phyloP scores from a whole-genome alignment of 2,888 invertebrate genomes.

The Pelosia muscerda region DNA sequence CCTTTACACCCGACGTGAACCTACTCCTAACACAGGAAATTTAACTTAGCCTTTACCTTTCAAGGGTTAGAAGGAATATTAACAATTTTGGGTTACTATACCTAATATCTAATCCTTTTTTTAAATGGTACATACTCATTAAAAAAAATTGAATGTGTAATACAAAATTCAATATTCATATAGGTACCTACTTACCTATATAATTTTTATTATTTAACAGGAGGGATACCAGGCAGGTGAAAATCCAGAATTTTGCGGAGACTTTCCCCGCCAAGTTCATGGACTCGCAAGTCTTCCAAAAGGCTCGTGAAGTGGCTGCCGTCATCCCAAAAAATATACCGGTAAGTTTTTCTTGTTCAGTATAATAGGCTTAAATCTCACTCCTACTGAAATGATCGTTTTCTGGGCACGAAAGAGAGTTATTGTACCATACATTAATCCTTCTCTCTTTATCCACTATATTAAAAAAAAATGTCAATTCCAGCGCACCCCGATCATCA shows the following conservation, averaged over 20 bases:
- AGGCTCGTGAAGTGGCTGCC: conserved; percentile 86
- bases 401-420: too few species aligned
- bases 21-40: too few species aligned
- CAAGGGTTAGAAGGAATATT: too few species aligned
- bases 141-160: too few species aligned
- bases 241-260: conserved; percentile 22
- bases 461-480: conserved; percentile 44
- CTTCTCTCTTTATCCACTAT: not conserved
- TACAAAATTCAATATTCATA: not conserved
- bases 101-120: too few species aligned
- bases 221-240: conserved; percentile 87
- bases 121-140: too few species aligned
- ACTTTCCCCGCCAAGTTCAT: conserved; percentile 66
- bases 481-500: conserved; percentile 88
- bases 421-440: too few species aligned
- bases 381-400: too few species aligned
- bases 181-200: not conserved
- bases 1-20: too few species aligned
- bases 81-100: too few species aligned
- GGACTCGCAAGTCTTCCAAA: conserved; percentile 86
- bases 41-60: too few species aligned
- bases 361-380: not conserved
- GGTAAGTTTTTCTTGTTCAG: conserved; percentile 32
- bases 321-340: conserved; percentile 66
- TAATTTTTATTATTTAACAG: conserved; percentile 56